A percentile compares a stretch with the other conserved stretches of the same genome.
These are phyloP conservation scores for Electrona antarctica DNA, from an alignment of 2,113 vertebrate species.

Conservation along the genomic window DNA sequence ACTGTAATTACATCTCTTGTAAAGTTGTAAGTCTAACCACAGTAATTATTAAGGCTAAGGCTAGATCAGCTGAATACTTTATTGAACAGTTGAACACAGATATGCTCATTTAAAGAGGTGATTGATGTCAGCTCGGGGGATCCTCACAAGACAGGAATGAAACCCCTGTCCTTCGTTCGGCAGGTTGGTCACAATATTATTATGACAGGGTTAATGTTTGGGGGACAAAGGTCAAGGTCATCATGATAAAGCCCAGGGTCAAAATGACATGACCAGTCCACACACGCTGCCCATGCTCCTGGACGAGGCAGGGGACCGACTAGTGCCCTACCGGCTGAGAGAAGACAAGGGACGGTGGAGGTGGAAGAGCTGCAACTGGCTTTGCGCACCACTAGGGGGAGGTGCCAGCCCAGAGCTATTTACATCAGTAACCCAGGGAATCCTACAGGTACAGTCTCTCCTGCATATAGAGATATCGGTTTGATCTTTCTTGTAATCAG, in stretches of 20 bases:
- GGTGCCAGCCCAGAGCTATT: constrained; percentile 67
- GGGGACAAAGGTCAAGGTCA: too few relatives aligned
- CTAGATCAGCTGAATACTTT: too few relatives aligned
- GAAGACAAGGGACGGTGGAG: constrained; percentile 63
- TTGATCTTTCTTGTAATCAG: too few relatives aligned
- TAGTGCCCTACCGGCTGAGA: constrained; percentile 61
- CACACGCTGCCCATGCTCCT: constrained; percentile 55
- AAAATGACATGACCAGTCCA: constrained; percentile 16
- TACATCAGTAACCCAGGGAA: constrained; percentile 78
- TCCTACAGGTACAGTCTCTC: constrained; percentile 68
- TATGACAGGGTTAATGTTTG: too few relatives aligned
- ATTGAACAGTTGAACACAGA: background rate
- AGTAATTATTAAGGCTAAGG: too few relatives aligned
- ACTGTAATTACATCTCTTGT: too few relatives aligned
- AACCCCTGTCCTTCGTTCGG: constrained; percentile 62
- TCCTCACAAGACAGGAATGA: constrained; percentile 50
- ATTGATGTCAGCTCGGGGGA: constrained; percentile 57
- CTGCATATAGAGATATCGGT: background rate
- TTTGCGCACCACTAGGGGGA: constrained; percentile 31
- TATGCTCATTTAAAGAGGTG: constrained; percentile 41
- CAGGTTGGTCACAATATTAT: constrained; percentile 54
- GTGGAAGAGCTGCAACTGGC: constrained; percentile 51
- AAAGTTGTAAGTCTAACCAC: too few relatives aligned
- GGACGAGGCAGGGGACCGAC: constrained; percentile 14
- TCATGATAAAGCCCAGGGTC: too few relatives aligned